Evolutionary conservation across 2,797 vertebrate genomes (phyloP), one percentile per base, ranked within the genome.

Genomic region (Oryzias dopingdopingensis): DNA sequence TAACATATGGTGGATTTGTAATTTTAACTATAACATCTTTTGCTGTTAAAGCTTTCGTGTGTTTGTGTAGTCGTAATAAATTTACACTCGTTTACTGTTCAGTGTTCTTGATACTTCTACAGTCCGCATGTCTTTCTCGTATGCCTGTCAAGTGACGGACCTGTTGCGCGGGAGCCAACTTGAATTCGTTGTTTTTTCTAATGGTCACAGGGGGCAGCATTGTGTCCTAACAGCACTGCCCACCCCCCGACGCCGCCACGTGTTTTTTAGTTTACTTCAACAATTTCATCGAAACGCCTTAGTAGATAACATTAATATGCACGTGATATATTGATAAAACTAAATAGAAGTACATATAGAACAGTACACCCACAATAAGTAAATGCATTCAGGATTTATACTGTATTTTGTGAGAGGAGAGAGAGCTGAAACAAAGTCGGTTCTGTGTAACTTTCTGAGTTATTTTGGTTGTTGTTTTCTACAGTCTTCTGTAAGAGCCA

Each of bases 131-230:
- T 53, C 22, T 23, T 2, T 16, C 13, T 22, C 52, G 72, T 83
- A 76, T 85, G 74, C 58, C 42, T 59, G 63, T 62, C 32, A 4
- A 64, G 32, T 77, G 77, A 45, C 80, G 65, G 61, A 52, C 41
- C 37, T 6, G 74, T 80, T 85, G 86, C 85, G 88, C 86, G 83
- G 88, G 84, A 87, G 65, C 87, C 86, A 56, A 56, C 74, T 86
- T 86, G 80, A 89, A 84, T 85, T 22, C 37, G 1, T 22, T 24
- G 59, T 71, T 55, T 65, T 40, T 13, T 60, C 26, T 0, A 15
- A 3, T 37, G 70, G 54, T 52, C 75, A 41, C 44, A 83, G 81
- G 49, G 82, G 83, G 85, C 85, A 68, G 79, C 79, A 2, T 70
- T 82, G 76, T 29, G 58, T 60, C 52, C 5, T 4, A 46, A 55